A percentile compares a stretch with the other conserved stretches of the same genome.
phyloP scores from a whole-genome alignment of 2,888 invertebrate genomes.

The Caenorhabditis sulstoni region DNA sequence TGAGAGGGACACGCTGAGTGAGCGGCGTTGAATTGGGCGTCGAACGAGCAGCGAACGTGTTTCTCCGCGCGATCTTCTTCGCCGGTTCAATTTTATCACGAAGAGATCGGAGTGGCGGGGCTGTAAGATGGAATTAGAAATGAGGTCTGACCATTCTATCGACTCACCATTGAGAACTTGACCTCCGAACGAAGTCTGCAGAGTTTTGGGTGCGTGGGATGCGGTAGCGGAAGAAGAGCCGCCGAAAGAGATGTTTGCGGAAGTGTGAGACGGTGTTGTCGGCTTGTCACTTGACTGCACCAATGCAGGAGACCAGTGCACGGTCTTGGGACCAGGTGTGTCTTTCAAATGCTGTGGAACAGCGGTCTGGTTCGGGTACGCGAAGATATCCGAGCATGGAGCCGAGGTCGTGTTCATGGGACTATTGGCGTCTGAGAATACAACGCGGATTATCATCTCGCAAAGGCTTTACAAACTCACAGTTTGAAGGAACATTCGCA shows the following conservation, averaged over 20 bases:
- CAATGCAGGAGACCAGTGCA: slow-evolving; percentile 68
- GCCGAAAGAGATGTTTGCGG: slow-evolving; percentile 26
- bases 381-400: slow-evolving; percentile 70
- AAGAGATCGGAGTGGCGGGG: slow-evolving; percentile 56
- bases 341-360: slow-evolving; percentile 67
- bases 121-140: slow-evolving; percentile 20
- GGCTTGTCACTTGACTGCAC: slow-evolving; percentile 42
- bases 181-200: slow-evolving; percentile 34
- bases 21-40: slow-evolving; percentile 28
- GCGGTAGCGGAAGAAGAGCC: slow-evolving; percentile 1
- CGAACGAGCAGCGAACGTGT: slow-evolving; percentile 53
- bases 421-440: slow-evolving; percentile 54
- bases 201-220: slow-evolving; percentile 7
- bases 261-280: neutral
- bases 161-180: slow-evolving; percentile 40
- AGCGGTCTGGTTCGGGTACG: slow-evolving; percentile 50
- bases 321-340: slow-evolving; percentile 49
- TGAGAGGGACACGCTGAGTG: slow-evolving; percentile 17
- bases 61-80: slow-evolving; percentile 53
- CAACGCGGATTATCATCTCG: neutral
- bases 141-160: neutral
- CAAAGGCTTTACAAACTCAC: slow-evolving; percentile 21
- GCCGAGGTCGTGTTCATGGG: slow-evolving; percentile 52
- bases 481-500: slow-evolving; percentile 9
- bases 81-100: slow-evolving; percentile 59